Evolutionary conservation across 2,113 vertebrate species (phyloP), one percentile per base, ranked within the genome.

Genomic region (Apus apus): DNA sequence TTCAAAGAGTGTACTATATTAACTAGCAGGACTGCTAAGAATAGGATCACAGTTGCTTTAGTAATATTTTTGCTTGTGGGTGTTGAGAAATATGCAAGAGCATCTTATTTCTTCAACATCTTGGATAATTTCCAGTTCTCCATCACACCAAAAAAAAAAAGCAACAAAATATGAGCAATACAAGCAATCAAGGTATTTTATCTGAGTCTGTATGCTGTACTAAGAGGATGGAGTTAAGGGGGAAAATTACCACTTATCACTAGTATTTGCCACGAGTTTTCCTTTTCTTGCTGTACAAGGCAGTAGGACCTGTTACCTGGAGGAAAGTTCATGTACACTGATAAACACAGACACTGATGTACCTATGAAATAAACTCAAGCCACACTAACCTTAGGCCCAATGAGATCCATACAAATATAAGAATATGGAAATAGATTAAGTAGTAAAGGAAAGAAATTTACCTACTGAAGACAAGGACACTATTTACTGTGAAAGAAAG

Each of bases 341-440:
- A 43, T 43, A 14, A 43, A 43, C 40, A 43, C 40, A 89, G 45
- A 82, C 57, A 87, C 23, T 70, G 58, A 62, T 87, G 51, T 58
- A 92, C 12, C 68, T 92, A 94, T 22, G 93, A 89, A 93, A 95
- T 83, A 95, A 97, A 97, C 81, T 97, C 94, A 95, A 95, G 85
- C 22, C 64, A 85, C 56, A 73, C 11, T 77, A 93, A 95, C 23
- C 71, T 67, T 57, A 81, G 34, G 51, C 89, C 53, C 71, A 90
- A 90, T 78, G 36, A 51, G 30, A 71, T 87, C 19, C 34, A 27
- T n/a, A 76, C 2, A 12, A 80, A 4, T 40, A 8, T 19, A 62
- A 75, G 13, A 78, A 62, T 8, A 70, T 5, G 1, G 45, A 84
- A 93, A 85, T 29, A 0, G 26, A 60, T 27, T 75, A 64, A 76